Base-by-base conservation (phyloP, 2,888 invertebrate species). In the Lamellibrachia columna region DNA sequence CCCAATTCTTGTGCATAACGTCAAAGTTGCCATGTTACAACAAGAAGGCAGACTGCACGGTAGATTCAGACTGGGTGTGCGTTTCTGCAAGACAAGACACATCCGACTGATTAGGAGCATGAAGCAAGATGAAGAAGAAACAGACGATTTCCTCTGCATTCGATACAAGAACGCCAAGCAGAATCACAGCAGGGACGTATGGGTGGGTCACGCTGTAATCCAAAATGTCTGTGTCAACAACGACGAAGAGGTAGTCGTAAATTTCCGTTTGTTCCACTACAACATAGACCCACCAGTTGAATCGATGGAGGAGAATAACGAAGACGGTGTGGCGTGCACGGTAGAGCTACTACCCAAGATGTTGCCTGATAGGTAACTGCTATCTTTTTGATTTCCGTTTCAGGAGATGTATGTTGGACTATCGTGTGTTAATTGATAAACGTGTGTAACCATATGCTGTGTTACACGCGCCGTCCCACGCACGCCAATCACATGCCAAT, bases 291-390 rank as follows among this genome's bases (percentile, higher is more conserved):
- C 95, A 52, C 96, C 96, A 3, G 90, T 93, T 15, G 92, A 92
- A 7, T 91, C 95, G 11, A 92, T 95, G 53, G 60, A 60, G 60
- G 60, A 60, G 60, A 60, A 3, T 0, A 92, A 93, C 8, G 40
- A 53, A 90, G 91, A 75, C 28, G 60, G 75, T 15, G 90, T 40
- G 52, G 3, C n/a, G 90, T 60, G 60, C 60, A 95, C 95, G 7
- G 91, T 96, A 40, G 96, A 96, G 94, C 94, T 95, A 93, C 95
- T 96, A 40, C 93, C 94, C n/a, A 95, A 95, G 93, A 93, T 95
- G 22, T 92, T 93, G 52, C 93, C 94, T 53, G 94, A 95, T 93
- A 95, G 95, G 96, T 96, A 93, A 52, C 92, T 40, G 53, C 60
- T 60, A 92, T 91, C 90, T 9, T 0, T 15, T 60, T 15, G 9